Evolutionary conservation across 92 coral and sea anemone genomes (phyloP), one percentile per base, ranked within the genome.

Genomic region (Nematostella vectensis): DNA sequence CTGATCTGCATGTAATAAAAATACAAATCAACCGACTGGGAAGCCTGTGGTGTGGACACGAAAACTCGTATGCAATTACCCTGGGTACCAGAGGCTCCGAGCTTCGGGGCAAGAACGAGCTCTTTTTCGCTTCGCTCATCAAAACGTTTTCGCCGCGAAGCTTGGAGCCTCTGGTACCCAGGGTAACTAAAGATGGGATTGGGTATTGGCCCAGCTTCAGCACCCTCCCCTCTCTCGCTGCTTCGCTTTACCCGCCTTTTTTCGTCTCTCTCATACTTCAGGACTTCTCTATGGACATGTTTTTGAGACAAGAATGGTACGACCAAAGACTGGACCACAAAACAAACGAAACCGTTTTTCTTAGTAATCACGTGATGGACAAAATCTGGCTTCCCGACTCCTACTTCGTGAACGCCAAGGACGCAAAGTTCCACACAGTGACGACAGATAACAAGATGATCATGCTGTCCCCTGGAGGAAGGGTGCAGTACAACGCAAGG

Each of bases 271-370:
- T 33, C 40, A 12, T 27, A 43, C 29, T 47, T 2, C 57, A 82
- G 89, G 89, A 77, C 25, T 82, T 82, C 31, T 71, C 89, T 1
- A 27, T 82, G 12, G 89, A 82, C 39, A 62, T 82, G 63, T 82
- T 82, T 48, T 54, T 82, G 27, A 69, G 78, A 29, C 89, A 82
- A 62, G 76, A 76, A 18, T 82, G 89, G 89, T 58, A 51, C 37
- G 89, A 77, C 13, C 67, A 71, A 29, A 69, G 89, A 30, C 67
- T 82, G 58, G 77, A 82, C 51, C 81, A 82, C 54, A 74, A 77
- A 29, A 55, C 61, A 20, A 67, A 70, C 25, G 30, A 54, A 4
- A 76, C 83, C 3, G 51, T 81, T 30, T 75, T 58, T 25, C 63
- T 81, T 16, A 63, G 80, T 33, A 63, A 54, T 58, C 75, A 75